These are phyloP conservation scores for Polietes domitor DNA, from an alignment of 2,888 invertebrate species.

Conservation along the genomic window DNA sequence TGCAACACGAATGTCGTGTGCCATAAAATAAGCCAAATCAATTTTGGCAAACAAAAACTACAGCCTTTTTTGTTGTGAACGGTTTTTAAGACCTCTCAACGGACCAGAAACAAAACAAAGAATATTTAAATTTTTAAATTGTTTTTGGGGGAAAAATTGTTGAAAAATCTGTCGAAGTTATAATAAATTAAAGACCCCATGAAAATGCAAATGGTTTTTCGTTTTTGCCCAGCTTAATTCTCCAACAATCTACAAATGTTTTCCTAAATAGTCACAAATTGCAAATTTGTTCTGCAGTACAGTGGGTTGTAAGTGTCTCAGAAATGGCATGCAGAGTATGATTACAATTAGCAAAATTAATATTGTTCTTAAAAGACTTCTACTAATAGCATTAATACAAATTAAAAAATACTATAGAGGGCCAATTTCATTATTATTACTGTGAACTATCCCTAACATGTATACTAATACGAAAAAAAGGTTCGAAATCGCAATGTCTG, in stretches of 20 bases:
- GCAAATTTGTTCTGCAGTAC: neutral
- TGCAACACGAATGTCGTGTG: constrained; percentile 55
- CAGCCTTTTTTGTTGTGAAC: constrained; percentile 1
- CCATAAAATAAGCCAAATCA: constrained; percentile 48
- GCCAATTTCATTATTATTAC: too few relatives aligned
- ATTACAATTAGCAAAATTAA: too few relatives aligned
- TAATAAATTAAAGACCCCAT: constrained; percentile 36
- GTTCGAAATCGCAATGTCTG: too few relatives aligned
- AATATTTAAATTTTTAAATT: constrained; percentile 22
- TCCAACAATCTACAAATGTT: constrained; percentile 37
- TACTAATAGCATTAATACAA: too few relatives aligned
- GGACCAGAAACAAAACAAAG: constrained; percentile 10
- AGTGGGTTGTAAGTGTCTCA: neutral
- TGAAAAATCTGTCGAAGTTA: constrained; percentile 23
- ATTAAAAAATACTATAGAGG: too few relatives aligned
- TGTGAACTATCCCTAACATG: too few relatives aligned
- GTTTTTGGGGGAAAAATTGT: neutral
- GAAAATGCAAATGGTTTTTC: constrained; percentile 41
- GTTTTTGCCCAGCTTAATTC: neutral
- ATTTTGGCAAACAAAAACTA: neutral
- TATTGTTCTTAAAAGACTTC: too few relatives aligned
- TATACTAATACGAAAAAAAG: too few relatives aligned
- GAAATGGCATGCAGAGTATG: neutral
- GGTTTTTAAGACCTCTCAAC: neutral
- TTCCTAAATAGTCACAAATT: constrained; percentile 40